Evolutionary conservation across 1,140 invertebrate species (phyloP), one percentile per base, ranked within the genome.

Genomic region (Penaeus vannamei): DNA sequence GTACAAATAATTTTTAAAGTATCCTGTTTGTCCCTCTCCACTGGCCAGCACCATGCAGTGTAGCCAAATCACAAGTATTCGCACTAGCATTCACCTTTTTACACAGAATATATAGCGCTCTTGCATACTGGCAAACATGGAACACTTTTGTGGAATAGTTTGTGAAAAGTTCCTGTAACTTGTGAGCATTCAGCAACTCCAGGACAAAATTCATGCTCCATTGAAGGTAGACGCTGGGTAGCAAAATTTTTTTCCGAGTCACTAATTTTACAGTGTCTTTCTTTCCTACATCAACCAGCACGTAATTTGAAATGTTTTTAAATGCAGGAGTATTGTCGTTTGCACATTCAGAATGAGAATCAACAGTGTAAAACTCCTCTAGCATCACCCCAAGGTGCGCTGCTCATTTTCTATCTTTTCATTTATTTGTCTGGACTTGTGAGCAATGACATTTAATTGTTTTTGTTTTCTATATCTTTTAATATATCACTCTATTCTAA

Each of bases 271-370:
- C 53, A 53, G 53, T 17, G 19, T 81, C 42, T 42, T n/a, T 83
- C 23, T 84, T 66, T 26, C 1, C 64, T 66, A 46, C 46, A 60
- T 36, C 62, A 69, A 66, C 26, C 79, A 60, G 69, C 64, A 84
- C 64, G 42, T 26, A 84, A 5, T 60, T 62, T 42, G 29, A 22
- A 23, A 42, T 22, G 60, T 59, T 60, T 62, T 84, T 89, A 89
- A 89, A 89, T 89, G 87, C 87, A 89, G n/a, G 66, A 87, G 86
- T 87, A 82, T 82, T 83, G 82, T 85, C 72, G 64, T 84, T 79
- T 61, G 69, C 87, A 89, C 83, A 84, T 22, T 80, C 62, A 61
- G 61, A 88, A 36, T 89, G 87, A 89, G 87, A 89, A 89, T 89
- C 87, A 62, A 76, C 82, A 46, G 72, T 77, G 59, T 53, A 53